phyloP scores from a whole-genome alignment of 2,888 invertebrate species.

The Chaetogeoica ovagalla region DNA sequence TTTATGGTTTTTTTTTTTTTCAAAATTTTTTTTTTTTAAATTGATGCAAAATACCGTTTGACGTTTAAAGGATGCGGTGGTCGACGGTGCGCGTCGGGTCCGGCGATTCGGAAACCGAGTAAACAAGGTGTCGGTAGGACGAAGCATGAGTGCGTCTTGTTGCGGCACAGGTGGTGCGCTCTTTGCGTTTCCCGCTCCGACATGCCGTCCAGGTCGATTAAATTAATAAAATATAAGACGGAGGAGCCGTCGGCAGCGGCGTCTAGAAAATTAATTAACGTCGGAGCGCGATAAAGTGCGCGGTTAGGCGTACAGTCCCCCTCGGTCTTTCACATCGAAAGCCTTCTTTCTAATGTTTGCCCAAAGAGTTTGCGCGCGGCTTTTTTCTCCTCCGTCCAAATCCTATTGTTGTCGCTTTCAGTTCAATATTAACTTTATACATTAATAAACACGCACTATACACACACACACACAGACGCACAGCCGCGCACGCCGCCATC shows the following conservation, averaged over 20 bases:
- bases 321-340: constrained; percentile 18
- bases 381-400: constrained; percentile 19
- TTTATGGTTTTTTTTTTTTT: neutral
- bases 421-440: constrained; percentile 29
- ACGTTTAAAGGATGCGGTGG: neutral
- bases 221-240: constrained; percentile 33
- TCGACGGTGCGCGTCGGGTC: neutral
- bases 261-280: constrained; percentile 38
- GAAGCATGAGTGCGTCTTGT: neutral
- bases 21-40: neutral
- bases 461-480: too few relatives aligned
- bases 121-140: neutral
- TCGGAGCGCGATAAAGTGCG: neutral
- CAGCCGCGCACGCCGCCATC: neutral
- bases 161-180: too few relatives aligned
- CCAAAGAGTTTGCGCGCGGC: constrained; percentile 8
- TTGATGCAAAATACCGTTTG: neutral
- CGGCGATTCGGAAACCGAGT: neutral
- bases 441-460: constrained; percentile 36
- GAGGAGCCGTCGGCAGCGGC: neutral
- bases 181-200: neutral
- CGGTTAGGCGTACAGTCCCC: neutral
- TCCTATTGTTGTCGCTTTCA: constrained; percentile 7
- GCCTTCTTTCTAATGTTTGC: constrained; percentile 23
- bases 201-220: neutral